phyloP scores from a whole-genome alignment of 2,113 vertebrate species.

The Lucifuga dentata region DNA sequence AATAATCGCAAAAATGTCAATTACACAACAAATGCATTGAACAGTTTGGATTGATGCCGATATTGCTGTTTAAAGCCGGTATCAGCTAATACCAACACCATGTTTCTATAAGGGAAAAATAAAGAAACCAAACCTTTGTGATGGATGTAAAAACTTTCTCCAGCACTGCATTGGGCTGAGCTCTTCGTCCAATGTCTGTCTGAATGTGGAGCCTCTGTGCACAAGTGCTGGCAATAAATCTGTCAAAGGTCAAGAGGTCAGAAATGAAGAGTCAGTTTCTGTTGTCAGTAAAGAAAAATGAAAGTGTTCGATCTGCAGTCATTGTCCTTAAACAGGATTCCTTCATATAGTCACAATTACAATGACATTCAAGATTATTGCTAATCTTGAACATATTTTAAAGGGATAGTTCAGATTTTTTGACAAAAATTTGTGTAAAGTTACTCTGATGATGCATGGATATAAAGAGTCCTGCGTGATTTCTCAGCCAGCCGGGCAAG shows the following conservation, averaged over 20 bases:
- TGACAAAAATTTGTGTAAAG: neutral
- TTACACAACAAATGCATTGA: too few relatives aligned
- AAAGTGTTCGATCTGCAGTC: neutral
- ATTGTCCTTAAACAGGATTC: neutral
- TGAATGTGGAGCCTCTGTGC: conserved; percentile 88
- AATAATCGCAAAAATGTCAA: too few relatives aligned
- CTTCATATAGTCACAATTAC: neutral
- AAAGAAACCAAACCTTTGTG: conserved; percentile 86
- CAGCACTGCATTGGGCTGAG: conserved; percentile 90
- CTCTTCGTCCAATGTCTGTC: conserved; percentile 82
- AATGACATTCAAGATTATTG: too few relatives aligned
- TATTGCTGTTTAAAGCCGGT: too few relatives aligned
- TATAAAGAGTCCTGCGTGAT: too few relatives aligned
- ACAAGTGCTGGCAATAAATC: conserved; percentile 91
- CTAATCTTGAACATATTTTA: neutral
- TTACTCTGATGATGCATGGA: too few relatives aligned
- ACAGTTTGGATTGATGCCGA: too few relatives aligned
- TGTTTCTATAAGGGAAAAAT: too few relatives aligned
- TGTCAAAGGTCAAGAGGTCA: conserved; percentile 67
- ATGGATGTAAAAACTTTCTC: conserved; percentile 97
- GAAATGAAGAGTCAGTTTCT: neutral
- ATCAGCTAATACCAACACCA: too few relatives aligned
- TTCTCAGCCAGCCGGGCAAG: too few relatives aligned
- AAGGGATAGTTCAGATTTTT: neutral
- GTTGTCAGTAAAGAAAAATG: too few relatives aligned